Evolutionary conservation across 2,113 vertebrate genomes (phyloP).

Genomic region (Prunella fulvescens): DNA sequence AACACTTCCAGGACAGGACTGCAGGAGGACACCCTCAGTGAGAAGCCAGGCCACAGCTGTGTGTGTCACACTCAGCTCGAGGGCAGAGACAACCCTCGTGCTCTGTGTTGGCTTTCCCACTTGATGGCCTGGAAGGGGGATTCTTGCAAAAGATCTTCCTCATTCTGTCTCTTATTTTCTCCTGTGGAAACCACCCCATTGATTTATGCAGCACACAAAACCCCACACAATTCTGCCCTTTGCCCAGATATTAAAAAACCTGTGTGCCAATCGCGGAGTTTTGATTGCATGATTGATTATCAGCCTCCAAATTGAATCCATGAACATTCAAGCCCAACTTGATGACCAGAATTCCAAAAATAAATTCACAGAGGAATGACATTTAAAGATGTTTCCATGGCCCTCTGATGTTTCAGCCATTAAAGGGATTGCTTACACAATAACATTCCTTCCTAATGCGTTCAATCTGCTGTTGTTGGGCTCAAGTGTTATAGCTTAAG

Average conservation of each 20-base stretch:
- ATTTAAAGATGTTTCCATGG: constrained; percentile 39
- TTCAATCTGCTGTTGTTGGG: constrained; percentile 46
- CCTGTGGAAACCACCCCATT: neutral
- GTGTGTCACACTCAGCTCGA: accelerated
- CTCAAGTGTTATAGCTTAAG: constrained; percentile 38
- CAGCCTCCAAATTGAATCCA: neutral
- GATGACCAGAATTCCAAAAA: constrained; percentile 34
- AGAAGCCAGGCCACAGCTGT: neutral
- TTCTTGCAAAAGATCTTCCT: neutral
- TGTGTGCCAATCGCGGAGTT: neutral
- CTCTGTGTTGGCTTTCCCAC: neutral
- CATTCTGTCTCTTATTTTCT: neutral
- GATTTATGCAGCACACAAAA: neutral
- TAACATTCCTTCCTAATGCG: constrained; percentile 42
- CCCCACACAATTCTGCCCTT: neutral
- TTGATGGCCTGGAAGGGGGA: neutral
- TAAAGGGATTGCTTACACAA: constrained; percentile 29
- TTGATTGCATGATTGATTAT: constrained; percentile 30
- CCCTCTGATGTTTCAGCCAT: constrained; percentile 46
- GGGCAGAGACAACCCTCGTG: accelerated
- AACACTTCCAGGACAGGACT: neutral
- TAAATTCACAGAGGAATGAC: neutral
- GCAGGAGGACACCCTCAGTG: neutral
- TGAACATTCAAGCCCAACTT: neutral
- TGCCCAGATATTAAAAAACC: neutral